Percentiles rank a stretch among this genome's conserved stretches.
Conservation (phyloP, 2,888 invertebrate genomes). For the Macrophya alboannulata region DNA sequence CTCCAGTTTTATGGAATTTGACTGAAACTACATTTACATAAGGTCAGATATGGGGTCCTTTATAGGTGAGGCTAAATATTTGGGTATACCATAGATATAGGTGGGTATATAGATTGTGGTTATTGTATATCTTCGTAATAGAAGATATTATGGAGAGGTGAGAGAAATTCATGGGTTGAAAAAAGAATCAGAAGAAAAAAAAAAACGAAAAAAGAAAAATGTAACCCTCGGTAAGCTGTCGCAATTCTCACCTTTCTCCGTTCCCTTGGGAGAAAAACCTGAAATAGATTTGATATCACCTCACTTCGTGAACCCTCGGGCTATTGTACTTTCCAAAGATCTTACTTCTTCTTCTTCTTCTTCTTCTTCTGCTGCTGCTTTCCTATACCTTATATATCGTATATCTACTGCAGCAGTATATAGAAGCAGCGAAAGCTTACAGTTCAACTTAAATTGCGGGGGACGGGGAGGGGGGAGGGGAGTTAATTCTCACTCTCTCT, state of each 20-base stretch:
- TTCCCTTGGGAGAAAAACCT: constrained; percentile 34
- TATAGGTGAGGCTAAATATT: too few relatives aligned
- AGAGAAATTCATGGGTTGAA: not conserved
- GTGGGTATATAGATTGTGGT: not conserved
- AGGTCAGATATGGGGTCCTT: too few relatives aligned
- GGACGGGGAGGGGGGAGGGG: not conserved
- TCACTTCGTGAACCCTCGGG: constrained; percentile 22
- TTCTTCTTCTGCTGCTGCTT: not conserved
- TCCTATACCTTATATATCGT: not conserved
- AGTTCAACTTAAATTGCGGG: not conserved
- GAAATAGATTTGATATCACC: constrained; percentile 53
- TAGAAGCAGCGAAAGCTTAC: not conserved
- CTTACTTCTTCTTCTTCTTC: not conserved
- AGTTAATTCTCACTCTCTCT: not conserved
- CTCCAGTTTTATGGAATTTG: too few relatives aligned
- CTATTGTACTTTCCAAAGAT: constrained; percentile 43
- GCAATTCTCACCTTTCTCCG: constrained; percentile 37
- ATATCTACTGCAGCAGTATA: not conserved
- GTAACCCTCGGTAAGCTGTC: constrained; percentile 27
- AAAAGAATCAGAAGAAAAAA: not conserved
- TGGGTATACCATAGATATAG: not conserved
- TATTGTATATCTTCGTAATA: not conserved
- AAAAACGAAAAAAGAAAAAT: not conserved
- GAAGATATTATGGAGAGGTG: not conserved
- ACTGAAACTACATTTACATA: too few relatives aligned